Conservation (phyloP, 2,797 vertebrate species). For the Mus minutoides region DNA sequence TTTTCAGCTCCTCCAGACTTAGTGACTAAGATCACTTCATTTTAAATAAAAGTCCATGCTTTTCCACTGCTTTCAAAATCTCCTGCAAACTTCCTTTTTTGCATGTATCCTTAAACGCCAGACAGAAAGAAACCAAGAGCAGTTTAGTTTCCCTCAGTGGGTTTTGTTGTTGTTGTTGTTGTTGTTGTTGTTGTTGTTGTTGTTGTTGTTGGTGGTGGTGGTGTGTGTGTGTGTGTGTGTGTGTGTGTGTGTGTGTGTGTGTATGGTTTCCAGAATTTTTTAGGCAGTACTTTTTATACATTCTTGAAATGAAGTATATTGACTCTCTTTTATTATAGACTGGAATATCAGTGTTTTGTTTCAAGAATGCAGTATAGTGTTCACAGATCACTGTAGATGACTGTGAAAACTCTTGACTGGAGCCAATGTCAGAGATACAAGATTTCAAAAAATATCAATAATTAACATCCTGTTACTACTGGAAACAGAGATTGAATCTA, state of each 20-base stretch:
- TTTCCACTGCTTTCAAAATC: conserved; percentile 18
- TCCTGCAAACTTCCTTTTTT: not conserved
- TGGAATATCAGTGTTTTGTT: conserved; percentile 6
- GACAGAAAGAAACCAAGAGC: not conserved
- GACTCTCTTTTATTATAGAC: not conserved
- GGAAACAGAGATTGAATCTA: not conserved
- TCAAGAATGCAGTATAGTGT: not conserved
- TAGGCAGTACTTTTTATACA: not conserved
- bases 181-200: too few relatives aligned
- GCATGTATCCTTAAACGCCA: not conserved
- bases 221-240: too few relatives aligned
- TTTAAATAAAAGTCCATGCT: not conserved
- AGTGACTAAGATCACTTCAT: not conserved
- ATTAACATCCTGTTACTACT: not conserved
- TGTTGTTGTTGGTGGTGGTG: too few relatives aligned
- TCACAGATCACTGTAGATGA: not conserved
- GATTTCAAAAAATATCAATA: not conserved
- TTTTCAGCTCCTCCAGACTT: not conserved
- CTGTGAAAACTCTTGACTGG: not conserved
- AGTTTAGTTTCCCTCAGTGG: not conserved
- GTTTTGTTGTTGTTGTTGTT: too few relatives aligned
- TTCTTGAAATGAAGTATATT: not conserved
- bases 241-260: too few relatives aligned
- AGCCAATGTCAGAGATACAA: not conserved
- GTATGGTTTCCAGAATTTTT: not conserved